Conservation (phyloP, 2,888 invertebrate genomes). For the Priocnemis perturbator region DNA sequence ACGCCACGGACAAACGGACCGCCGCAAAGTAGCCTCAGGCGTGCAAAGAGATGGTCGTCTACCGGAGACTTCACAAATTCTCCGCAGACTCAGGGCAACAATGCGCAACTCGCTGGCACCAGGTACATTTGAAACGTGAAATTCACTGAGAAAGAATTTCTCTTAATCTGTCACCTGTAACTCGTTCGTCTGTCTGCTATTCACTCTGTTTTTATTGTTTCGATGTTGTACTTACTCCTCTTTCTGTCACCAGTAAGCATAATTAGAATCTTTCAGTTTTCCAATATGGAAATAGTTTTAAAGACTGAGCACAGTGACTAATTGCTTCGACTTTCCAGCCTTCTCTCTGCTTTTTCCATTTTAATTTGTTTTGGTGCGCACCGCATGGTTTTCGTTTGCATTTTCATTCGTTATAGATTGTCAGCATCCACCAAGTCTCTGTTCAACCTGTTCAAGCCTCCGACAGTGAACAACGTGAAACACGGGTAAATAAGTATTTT, state of each 20-base stretch:
- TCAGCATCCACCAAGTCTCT: conserved; percentile 75
- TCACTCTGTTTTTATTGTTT: conserved; percentile 34
- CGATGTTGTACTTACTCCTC: conserved; percentile 2
- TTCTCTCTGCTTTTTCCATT: conserved; percentile 13
- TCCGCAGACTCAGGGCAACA: conserved; percentile 68
- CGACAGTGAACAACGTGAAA: conserved; percentile 72
- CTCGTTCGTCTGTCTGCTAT: conserved; percentile 24
- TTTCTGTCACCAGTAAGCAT: neutral
- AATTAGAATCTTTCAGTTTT: too few relatives aligned
- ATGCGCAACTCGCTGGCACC: conserved; percentile 73
- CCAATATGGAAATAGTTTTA: too few relatives aligned
- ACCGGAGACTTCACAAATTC: conserved; percentile 87
- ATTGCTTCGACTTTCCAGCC: neutral
- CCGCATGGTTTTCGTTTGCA: conserved; percentile 70
- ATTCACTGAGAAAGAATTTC: neutral
- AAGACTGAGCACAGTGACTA: too few relatives aligned
- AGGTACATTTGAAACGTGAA: conserved; percentile 69
- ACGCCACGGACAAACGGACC: conserved; percentile 80
- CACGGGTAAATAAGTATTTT: conserved; percentile 73
- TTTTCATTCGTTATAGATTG: conserved; percentile 73
- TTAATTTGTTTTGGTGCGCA: conserved; percentile 45
- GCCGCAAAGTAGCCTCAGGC: conserved; percentile 77
- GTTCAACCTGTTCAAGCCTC: conserved; percentile 76
- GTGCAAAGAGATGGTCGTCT: conserved; percentile 86
- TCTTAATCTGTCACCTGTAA: neutral